A percentile compares a stretch with the other conserved stretches of the same genome.
Conservation (phyloP, 2,113 vertebrate genomes). For the Apistogramma diplotaenia region DNA sequence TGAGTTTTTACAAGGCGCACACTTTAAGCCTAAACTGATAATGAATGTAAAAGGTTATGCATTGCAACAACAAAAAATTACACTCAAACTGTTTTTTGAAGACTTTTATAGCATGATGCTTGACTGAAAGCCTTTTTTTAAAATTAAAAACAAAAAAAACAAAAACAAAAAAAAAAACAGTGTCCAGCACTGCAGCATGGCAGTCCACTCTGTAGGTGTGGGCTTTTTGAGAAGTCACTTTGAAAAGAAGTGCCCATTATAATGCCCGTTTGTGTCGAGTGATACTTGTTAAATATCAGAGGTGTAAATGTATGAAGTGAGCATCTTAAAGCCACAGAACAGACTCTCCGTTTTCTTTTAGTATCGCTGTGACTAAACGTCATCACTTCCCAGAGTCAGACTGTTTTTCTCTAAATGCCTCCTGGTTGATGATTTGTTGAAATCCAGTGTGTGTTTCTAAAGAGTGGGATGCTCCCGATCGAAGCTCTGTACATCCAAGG, state of each 20-base stretch:
- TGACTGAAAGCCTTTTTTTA: conserved; percentile 1
- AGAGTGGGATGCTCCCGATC: neutral
- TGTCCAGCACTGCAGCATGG: neutral
- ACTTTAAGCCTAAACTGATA: conserved; percentile 35
- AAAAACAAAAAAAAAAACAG: neutral
- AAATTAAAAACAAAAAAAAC: neutral
- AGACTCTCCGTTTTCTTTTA: neutral
- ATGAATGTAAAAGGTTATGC: conserved; percentile 70
- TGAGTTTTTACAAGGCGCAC: conserved; percentile 42
- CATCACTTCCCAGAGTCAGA: neutral
- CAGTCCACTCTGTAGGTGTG: neutral
- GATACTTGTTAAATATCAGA: neutral
- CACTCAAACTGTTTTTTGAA: conserved; percentile 15
- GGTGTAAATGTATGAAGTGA: neutral
- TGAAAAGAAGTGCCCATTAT: conserved; percentile 19
- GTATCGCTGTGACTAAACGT: conserved; percentile 7
- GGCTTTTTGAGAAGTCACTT: conserved; percentile 20
- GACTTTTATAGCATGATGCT: conserved; percentile 23
- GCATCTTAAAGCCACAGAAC: neutral
- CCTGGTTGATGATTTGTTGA: neutral
- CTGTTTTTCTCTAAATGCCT: conserved; percentile 2
- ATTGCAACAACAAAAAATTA: conserved; percentile 1
- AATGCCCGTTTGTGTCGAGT: neutral
- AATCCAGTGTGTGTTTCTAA: neutral
- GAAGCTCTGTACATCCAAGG: neutral